phyloP scores from a whole-genome alignment of 2,113 vertebrate genomes.

The Catharus fuscescens region DNA sequence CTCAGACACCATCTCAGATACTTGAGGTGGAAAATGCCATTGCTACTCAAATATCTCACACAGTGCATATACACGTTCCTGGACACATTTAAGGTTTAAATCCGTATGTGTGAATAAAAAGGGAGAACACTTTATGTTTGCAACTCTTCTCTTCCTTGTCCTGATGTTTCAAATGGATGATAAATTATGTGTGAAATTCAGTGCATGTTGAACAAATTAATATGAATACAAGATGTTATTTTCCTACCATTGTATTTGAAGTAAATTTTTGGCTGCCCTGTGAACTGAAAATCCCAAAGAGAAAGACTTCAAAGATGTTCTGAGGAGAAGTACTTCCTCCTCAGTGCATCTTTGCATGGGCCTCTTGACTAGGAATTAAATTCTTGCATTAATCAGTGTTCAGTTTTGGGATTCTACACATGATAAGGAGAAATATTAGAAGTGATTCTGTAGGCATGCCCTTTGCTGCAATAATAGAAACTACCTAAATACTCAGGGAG shows the following conservation, averaged over 20 bases:
- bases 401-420: neutral
- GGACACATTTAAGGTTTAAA: neutral
- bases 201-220: neutral
- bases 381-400: neutral
- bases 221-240: neutral
- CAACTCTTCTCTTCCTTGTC: neutral
- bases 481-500: neutral
- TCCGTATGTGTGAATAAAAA: neutral
- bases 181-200: neutral
- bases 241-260: neutral
- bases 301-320: neutral
- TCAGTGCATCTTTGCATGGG: neutral
- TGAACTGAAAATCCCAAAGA: neutral
- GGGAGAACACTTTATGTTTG: accelerated
- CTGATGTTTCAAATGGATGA: neutral
- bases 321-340: neutral
- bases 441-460: neutral
- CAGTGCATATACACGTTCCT: neutral
- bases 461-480: neutral
- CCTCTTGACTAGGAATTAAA: neutral
- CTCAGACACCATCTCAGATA: neutral
- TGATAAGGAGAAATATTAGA: neutral
- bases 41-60: neutral
- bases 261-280: neutral
- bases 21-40: neutral